phyloP scores from a whole-genome alignment of 2,888 invertebrate genomes.

The Scaptomyza cyrtandrae region DNA sequence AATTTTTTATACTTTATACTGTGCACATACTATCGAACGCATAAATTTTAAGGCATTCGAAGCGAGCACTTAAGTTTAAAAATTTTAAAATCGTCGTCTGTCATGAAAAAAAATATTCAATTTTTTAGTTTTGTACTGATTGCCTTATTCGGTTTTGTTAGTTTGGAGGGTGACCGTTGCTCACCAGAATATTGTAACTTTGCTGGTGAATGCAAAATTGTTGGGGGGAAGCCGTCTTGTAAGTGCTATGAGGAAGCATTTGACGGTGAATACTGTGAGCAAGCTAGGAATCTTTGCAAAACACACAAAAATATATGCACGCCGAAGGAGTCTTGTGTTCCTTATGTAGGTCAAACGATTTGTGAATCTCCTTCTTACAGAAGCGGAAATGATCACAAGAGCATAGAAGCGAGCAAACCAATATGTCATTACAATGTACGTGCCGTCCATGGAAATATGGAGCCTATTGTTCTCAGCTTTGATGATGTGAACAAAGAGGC shows the following conservation, averaged over 20 bases:
- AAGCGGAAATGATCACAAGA: neutral
- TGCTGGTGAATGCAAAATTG: conserved; percentile 39
- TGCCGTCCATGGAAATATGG: conserved; percentile 16
- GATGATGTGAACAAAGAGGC: neutral
- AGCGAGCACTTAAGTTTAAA: neutral
- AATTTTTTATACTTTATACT: no score
- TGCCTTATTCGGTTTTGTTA: neutral
- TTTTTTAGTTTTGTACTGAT: conserved; percentile 8
- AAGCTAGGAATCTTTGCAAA: conserved; percentile 30
- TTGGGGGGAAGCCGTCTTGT: conserved; percentile 22
- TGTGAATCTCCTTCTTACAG: conserved; percentile 11
- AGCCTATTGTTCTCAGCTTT: conserved; percentile 40
- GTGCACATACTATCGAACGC: neutral
- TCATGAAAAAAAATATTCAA: conserved; percentile 1
- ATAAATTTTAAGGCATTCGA: neutral
- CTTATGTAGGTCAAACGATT: conserved; percentile 35
- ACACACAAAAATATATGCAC: conserved; percentile 20
- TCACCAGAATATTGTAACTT: conserved; percentile 45
- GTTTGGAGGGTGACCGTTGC: conserved; percentile 5
- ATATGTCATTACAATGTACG: conserved; percentile 33
- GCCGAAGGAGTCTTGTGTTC: conserved; percentile 14
- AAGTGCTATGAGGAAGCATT: conserved; percentile 41
- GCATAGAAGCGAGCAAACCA: conserved; percentile 6
- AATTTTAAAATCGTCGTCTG: neutral
- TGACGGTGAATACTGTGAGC: conserved; percentile 42